A percentile compares a stretch with the other conserved stretches of the same genome.
These are phyloP conservation scores for Listronotus bonariensis DNA, from an alignment of 1,140 invertebrate species.

Conservation along the genomic window DNA sequence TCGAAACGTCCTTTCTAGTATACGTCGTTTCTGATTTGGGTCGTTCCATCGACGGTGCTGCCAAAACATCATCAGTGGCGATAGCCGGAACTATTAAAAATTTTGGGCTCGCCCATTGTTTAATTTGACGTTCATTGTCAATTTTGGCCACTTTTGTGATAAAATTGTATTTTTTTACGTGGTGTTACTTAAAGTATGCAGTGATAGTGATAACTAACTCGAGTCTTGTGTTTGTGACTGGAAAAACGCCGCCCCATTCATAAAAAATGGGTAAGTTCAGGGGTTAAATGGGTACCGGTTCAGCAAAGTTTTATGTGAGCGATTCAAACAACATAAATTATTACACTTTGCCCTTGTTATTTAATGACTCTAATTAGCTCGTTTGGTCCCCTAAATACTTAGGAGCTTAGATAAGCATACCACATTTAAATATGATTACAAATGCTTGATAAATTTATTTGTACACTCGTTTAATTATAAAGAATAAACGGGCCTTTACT, in stretches of 20 bases:
- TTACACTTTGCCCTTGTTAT: slow-evolving; percentile 3
- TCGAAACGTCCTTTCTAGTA: too few species aligned
- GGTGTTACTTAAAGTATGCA: slow-evolving; percentile 16
- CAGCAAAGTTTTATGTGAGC: not conserved
- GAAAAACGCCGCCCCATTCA: not conserved
- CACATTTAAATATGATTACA: too few species aligned
- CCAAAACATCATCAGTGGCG: not conserved
- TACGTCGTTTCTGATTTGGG: too few species aligned
- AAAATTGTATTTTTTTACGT: slow-evolving; percentile 8
- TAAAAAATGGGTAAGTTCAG: slow-evolving; percentile 12
- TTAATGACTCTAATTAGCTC: slow-evolving; percentile 2
- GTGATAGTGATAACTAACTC: slow-evolving; percentile 5
- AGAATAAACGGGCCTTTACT: too few species aligned
- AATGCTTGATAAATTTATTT: too few species aligned
- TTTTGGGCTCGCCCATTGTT: slow-evolving; percentile 30
- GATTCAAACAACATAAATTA: not conserved
- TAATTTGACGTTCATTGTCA: slow-evolving; percentile 20
- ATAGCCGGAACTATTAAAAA: slow-evolving; percentile 3
- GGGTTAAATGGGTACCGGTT: not conserved
- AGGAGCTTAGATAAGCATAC: not conserved
- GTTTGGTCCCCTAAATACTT: not conserved
- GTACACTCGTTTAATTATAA: too few species aligned
- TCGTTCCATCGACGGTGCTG: too few species aligned
- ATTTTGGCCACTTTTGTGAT: slow-evolving; percentile 11
- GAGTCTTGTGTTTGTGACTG: not conserved